Percentiles rank a stretch among this genome's conserved stretches.
phyloP scores from a whole-genome alignment of 2,888 invertebrate genomes.

The Xestia ashworthii region DNA sequence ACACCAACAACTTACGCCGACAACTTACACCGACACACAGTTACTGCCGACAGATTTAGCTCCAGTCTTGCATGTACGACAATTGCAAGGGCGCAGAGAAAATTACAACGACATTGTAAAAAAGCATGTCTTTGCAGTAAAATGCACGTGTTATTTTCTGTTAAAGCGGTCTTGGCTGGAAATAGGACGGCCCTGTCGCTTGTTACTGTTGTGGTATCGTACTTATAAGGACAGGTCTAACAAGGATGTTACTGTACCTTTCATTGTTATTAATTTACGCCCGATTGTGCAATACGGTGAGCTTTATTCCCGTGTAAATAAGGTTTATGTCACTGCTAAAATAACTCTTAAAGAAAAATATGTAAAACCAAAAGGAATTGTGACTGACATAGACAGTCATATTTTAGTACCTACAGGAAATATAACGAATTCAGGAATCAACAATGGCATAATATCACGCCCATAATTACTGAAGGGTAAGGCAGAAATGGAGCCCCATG shows the following conservation, averaged over 20 bases:
- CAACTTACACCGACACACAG: constrained; percentile 45
- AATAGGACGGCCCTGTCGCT: constrained; percentile 14
- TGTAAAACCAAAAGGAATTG: too few species aligned
- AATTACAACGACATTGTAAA: constrained; percentile 35
- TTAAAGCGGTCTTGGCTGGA: constrained; percentile 9
- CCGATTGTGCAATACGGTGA: background rate
- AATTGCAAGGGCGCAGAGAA: constrained; percentile 27
- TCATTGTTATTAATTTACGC: background rate
- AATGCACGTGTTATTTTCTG: constrained; percentile 22
- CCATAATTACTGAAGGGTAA: background rate
- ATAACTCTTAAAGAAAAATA: background rate
- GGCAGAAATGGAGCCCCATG: too few species aligned
- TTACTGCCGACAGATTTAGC: constrained; percentile 43
- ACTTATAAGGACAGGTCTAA: background rate
- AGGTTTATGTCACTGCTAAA: background rate
- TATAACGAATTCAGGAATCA: too few species aligned
- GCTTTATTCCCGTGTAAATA: background rate
- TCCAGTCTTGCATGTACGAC: constrained; percentile 38
- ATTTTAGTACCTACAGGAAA: too few species aligned
- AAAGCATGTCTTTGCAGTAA: constrained; percentile 30
- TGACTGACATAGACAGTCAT: too few species aligned
- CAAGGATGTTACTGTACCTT: background rate
- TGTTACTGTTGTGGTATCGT: constrained; percentile 1
- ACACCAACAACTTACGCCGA: constrained; percentile 47
- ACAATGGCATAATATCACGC: background rate